These are phyloP conservation scores for Pteromalus puparum DNA, from an alignment of 1,140 invertebrate genomes.

Conservation along the genomic window DNA sequence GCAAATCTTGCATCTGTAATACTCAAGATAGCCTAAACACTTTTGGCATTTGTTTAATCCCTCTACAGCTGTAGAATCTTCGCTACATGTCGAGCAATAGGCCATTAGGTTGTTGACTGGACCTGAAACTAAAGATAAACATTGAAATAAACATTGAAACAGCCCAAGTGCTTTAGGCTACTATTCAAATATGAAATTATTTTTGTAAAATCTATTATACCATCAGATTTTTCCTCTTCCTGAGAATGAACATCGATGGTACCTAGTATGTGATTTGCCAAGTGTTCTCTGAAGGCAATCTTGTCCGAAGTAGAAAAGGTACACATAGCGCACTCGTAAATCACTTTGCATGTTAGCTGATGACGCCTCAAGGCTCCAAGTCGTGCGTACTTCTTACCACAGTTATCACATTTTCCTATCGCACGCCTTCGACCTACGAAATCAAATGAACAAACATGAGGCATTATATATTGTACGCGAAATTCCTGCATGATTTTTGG, in stretches of 20 bases:
- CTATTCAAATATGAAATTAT: neutral
- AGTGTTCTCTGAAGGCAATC: neutral
- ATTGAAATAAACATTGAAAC: neutral
- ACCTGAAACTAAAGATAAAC: neutral
- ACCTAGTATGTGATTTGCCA: constrained; percentile 13
- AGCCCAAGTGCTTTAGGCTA: neutral
- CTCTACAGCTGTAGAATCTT: neutral
- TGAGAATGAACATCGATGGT: no score
- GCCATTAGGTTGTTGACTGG: neutral
- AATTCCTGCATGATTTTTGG: no score
- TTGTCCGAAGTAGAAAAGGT: neutral
- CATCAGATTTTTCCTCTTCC: no score
- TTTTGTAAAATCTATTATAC: neutral
- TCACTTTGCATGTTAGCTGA: neutral
- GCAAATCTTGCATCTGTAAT: neutral
- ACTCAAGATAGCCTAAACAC: neutral
- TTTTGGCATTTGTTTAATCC: neutral
- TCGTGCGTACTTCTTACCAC: neutral
- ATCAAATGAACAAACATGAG: no score
- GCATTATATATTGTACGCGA: neutral
- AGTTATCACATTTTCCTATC: neutral
- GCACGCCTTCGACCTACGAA: no score
- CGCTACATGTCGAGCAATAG: neutral
- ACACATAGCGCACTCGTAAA: neutral
- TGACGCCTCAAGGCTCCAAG: constrained; percentile 4